Evolutionary conservation across 2,888 invertebrate genomes (phyloP), one percentile per base, ranked within the genome.

Genomic region (Peribatodes rhomboidaria): DNA sequence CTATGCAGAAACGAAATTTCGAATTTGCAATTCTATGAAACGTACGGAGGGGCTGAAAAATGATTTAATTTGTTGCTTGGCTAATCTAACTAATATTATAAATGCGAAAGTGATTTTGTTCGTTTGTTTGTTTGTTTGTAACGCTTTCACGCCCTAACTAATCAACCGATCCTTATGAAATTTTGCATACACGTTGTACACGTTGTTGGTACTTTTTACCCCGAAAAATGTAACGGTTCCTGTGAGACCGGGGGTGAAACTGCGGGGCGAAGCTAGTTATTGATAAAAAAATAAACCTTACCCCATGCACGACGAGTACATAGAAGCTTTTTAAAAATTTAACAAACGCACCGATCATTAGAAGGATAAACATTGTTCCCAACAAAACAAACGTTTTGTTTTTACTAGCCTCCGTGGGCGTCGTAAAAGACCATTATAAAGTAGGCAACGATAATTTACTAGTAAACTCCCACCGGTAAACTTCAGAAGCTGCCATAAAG

Each of bases 361-460:
- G 6, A 27, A 18, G 42, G 1, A 10, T 1, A 18, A 18, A 10
- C 9, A 18, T 42, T 18, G 8, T 42, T 42, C 10, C 3, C 27
- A 11, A 35, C 35, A 35, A 16, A 14, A 16, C 14, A 8, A 41
- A 41, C 1, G 3, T 37, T 37, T 37, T n/a, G 13, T n/a, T 37
- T 4, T 37, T 6, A 1, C 11, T 37, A n/a, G 37, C 11, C 37
- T 13, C 37, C 50, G 35, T 33, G 50, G 50, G 50, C 59, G 33
- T 61, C 69, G 60, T 68, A 68, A 68, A 68, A 64, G 55, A 67
- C 65, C 55, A 68, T 69, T 68, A 67, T 67, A 66, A 70, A 70
- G 65, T 61, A 64, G 67, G 61, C 53, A 64, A 70, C 61, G 68
- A 71, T 71, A 70, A 70, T 67, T 71, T 67, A 67, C 58, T 65